Base-by-base conservation (phyloP, 2,113 vertebrate genomes). In the Cyprinodon variegatus region DNA sequence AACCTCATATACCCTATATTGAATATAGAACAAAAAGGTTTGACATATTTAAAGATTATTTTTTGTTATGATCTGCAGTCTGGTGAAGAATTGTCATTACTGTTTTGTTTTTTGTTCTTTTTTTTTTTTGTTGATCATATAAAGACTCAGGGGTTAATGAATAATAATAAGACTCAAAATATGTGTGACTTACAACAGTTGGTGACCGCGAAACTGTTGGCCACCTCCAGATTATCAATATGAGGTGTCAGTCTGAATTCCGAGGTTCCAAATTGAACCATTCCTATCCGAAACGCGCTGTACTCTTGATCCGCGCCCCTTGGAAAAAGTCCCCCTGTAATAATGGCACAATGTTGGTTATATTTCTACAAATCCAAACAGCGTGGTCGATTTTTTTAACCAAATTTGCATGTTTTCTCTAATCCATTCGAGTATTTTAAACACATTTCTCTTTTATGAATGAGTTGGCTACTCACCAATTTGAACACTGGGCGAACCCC, bases 201-300 rank as follows among this genome's bases (percentile, higher is more conserved):
- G 91, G 98, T 99, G 83, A 99, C 97, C 15, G 98, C 98, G 89
- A 99, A 99, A 93, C 98, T 99, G 95, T 99, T 99, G 22, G 98
- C 96, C 90, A 98, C 97, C 94, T 99, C 98, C 95, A 99, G 94
- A 93, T 98, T 99, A 93, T 99, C 98, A 91, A 99, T 98, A 89
- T 99, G 97, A 65, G 98, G 97, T 83, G 97, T 97, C 88, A 99
- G 92, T 88, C 98, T 95, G 94, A 99, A 98, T 93, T 98, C 96
- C 78, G 95, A 93, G 88, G 96, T 97, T 94, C 95, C 96, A 89
- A 96, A 97, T 90, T 97, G 96, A 93, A 98, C 96, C 97, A 99
- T 98, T 65, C 97, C 98, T 93, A 99, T 96, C 87, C 98, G 96
- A 92, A 99, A 99, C 62, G 98, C 98, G 93, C 97, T 99, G 97